Evolutionary conservation across 2,797 vertebrate genomes (phyloP), one percentile per base, ranked within the genome.

Genomic region (Acrocephalus scirpaceus): DNA sequence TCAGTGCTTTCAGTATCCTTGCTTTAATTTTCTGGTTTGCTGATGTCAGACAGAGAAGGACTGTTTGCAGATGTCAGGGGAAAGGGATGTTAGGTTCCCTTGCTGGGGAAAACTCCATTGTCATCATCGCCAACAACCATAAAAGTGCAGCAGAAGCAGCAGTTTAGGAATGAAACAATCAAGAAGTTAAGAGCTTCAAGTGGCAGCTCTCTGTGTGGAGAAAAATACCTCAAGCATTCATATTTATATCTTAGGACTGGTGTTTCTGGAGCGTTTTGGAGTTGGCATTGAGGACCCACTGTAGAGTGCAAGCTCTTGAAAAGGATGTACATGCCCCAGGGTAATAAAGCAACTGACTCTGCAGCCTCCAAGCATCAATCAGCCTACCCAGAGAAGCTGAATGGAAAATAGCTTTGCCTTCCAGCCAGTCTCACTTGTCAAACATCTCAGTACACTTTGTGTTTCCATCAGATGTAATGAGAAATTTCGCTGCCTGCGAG

Each of bases 401-500:
- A 58, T 38, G 78, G 71, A 36, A 76, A 93, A 70, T 10, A 61
- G 48, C 32, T 19, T 79, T 65, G 19, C 38, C 56, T 65, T 72
- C 40, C 40, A 83, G 57, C 44, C 36, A 51, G 16, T 20, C 64
- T 87, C 64, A 23, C 29, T 53, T 8, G 1, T 16, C 54, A 57
- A 42, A 10, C 2, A 8, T 16, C 50, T 71, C 74, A 48, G 54
- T 11, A 26, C 16, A 27, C 32, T 72, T 75, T 42, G 42, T 3
- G 4, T 65, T 84, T 80, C 76, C 66, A 54, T 34, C 73, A 47
- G 70, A 10, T 36, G 22, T 13, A 47, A 45, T 29, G 12, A 89
- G 53, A 30, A 67, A 25, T 42, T 25, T 15, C 10, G 0, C 10
- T 0, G 0, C 21, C 29, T 72, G 75, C 54, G 71, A 51, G 30